These are phyloP conservation scores for Eucera pruinosa DNA, from an alignment of 2,888 invertebrate genomes.

Conservation along the genomic window DNA sequence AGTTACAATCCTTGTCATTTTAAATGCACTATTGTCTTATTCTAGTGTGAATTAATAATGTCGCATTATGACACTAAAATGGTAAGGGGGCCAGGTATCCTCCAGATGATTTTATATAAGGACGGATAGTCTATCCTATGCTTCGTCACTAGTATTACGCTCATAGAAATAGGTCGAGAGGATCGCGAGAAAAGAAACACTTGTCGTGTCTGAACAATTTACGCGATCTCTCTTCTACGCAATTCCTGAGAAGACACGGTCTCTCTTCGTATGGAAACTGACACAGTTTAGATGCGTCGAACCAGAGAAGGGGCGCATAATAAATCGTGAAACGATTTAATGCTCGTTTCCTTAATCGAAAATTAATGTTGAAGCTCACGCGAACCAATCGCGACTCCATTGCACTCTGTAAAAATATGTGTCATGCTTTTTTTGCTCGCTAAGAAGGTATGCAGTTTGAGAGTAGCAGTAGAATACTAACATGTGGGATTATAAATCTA, in stretches of 20 bases:
- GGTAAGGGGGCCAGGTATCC: no score
- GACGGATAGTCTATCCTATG: no score
- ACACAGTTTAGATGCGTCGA: slow-evolving; percentile 23
- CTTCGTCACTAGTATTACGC: slow-evolving; percentile 47
- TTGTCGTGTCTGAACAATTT: slow-evolving; percentile 52
- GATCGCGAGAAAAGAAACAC: slow-evolving; percentile 48
- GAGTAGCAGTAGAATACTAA: no score
- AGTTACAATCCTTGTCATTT: no score
- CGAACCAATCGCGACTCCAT: neutral
- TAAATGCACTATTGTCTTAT: no score
- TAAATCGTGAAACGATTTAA: slow-evolving; percentile 23
- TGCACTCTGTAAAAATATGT: neutral
- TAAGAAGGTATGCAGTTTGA: neutral
- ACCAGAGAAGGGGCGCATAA: slow-evolving; percentile 12
- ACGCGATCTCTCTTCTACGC: slow-evolving; percentile 39
- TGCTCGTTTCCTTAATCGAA: slow-evolving; percentile 14
- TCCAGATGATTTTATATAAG: no score
- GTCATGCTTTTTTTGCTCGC: neutral
- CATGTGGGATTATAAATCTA: neutral
- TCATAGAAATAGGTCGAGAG: slow-evolving; percentile 54
- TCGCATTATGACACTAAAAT: no score
- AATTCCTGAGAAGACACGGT: slow-evolving; percentile 9
- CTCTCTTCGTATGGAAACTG: slow-evolving; percentile 7
- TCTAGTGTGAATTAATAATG: no score
- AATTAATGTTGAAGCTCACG: slow-evolving; percentile 25